Conservation (phyloP, 64 coral and sea anemone species). For the Orbicella faveolata region DNA sequence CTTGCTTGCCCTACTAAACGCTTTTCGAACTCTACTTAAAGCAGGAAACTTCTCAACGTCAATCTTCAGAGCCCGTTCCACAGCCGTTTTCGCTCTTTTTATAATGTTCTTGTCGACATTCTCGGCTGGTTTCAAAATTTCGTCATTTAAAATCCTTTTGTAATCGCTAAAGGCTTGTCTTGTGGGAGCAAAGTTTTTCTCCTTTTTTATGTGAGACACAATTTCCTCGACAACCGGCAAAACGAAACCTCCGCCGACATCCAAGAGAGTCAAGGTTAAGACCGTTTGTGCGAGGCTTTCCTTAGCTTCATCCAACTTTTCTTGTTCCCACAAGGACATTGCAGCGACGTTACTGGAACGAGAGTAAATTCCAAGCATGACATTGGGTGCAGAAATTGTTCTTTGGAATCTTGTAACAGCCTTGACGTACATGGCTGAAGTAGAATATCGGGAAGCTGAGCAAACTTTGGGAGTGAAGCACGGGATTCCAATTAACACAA, state of each 20-base stretch:
- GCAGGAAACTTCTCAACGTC: background rate
- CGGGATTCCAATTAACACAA: too few species aligned
- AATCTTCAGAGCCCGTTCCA: background rate
- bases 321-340: background rate
- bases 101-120: background rate
- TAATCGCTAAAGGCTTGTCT: background rate
- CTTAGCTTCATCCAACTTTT: slow-evolving; percentile 16
- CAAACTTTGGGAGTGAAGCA: too few species aligned
- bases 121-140: background rate
- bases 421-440: too few species aligned
- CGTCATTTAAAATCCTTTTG: background rate
- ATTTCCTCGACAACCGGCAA: slow-evolving; percentile 10
- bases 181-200: background rate
- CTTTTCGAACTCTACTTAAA: background rate
- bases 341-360: slow-evolving; percentile 9
- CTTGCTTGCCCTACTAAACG: slow-evolving; percentile 1
- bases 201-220: background rate
- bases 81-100: background rate
- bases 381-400: background rate
- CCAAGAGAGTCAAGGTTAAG: background rate
- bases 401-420: background rate
- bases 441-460: too few species aligned
- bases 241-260: background rate
- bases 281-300: background rate
- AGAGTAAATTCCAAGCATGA: background rate